A percentile compares a stretch with the other conserved stretches of the same genome.
phyloP scores from a whole-genome alignment of 2,113 vertebrate genomes.

The Speoplatyrhinus poulsoni region DNA sequence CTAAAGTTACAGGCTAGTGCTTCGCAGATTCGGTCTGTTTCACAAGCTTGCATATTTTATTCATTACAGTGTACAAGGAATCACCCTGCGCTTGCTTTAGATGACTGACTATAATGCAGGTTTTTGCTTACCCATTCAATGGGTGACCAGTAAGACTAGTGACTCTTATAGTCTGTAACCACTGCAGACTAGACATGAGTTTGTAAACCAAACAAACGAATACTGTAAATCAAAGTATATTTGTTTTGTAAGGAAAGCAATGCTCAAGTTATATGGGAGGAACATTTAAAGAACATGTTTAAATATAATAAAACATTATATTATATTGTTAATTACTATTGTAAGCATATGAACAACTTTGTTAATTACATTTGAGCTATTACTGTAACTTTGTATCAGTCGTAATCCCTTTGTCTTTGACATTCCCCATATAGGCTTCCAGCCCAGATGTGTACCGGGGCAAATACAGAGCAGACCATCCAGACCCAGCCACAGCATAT shows the following conservation, averaged over 20 bases:
- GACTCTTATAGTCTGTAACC: background rate
- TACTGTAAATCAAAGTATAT: too few relatives aligned
- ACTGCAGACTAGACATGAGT: too few relatives aligned
- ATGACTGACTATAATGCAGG: background rate
- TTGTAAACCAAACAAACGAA: too few relatives aligned
- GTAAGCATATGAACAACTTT: too few relatives aligned
- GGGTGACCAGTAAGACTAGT: background rate
- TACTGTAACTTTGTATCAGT: background rate
- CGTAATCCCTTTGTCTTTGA: background rate
- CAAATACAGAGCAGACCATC: slow-evolving; percentile 86
- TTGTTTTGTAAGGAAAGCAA: too few relatives aligned
- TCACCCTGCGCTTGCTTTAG: background rate
- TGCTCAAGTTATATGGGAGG: too few relatives aligned
- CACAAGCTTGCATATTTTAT: slow-evolving; percentile 37
- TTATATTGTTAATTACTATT: too few relatives aligned
- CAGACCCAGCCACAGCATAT: slow-evolving; percentile 86
- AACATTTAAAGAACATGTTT: too few relatives aligned
- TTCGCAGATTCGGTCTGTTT: slow-evolving; percentile 10
- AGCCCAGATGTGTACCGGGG: slow-evolving; percentile 94
- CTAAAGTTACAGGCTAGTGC: slow-evolving; percentile 32
- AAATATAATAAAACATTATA: too few relatives aligned
- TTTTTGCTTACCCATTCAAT: background rate
- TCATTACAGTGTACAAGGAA: slow-evolving; percentile 29
- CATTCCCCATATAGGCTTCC: slow-evolving; percentile 77
- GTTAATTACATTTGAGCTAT: too few relatives aligned